phyloP scores from a whole-genome alignment of 2,797 vertebrate genomes.

The Loris lydekkerianus region DNA sequence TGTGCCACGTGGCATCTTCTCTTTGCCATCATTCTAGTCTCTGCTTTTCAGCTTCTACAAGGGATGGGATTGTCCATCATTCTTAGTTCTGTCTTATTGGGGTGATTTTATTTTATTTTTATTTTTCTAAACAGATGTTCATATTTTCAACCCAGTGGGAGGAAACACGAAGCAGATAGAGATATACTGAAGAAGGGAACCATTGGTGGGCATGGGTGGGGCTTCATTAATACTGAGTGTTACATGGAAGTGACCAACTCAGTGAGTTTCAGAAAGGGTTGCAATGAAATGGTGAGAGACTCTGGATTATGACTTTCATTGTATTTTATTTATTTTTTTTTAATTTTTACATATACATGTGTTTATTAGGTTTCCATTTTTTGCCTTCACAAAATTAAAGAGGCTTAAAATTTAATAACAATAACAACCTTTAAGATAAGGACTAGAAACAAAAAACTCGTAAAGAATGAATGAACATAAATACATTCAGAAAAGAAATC shows the following conservation, averaged over 20 bases:
- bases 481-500: too few species aligned
- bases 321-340: too few species aligned
- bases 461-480: too few species aligned
- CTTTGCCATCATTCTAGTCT: background rate
- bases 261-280: background rate
- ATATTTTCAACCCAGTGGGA: background rate
- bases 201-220: background rate
- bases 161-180: background rate
- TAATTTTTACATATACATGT: too few species aligned
- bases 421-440: too few species aligned
- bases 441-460: too few species aligned
- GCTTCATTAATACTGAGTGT: background rate
- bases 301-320: background rate
- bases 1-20: rapidly evolving
- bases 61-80: background rate
- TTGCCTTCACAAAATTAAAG: too few species aligned
- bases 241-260: background rate
- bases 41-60: background rate
- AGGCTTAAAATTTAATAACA: too few species aligned
- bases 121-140: background rate
- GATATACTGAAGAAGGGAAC: background rate
- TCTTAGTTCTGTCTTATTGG: background rate
- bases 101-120: background rate
- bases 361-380: too few species aligned
- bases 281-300: background rate